Conservation (phyloP, 2,113 vertebrate species). For the Lichenostomus cassidix region DNA sequence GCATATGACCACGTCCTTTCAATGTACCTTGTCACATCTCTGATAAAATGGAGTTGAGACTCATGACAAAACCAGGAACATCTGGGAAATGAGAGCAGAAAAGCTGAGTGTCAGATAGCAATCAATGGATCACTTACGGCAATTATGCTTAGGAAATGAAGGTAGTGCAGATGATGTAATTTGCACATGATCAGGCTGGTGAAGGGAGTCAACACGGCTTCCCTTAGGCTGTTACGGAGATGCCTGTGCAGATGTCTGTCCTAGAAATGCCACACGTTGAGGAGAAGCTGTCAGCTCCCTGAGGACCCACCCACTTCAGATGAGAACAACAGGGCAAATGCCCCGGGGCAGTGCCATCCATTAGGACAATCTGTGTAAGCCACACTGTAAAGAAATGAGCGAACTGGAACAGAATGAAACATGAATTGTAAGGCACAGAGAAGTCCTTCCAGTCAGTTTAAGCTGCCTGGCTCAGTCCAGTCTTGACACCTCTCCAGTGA, state of each 20-base stretch:
- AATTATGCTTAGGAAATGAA: slow-evolving; percentile 28
- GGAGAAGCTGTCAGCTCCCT: slow-evolving; percentile 37
- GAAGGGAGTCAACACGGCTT: neutral
- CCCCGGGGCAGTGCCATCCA: slow-evolving; percentile 14
- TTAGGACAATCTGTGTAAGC: neutral
- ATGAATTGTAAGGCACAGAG: neutral
- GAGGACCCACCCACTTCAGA: neutral
- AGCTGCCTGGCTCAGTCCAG: neutral
- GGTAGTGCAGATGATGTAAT: slow-evolving; percentile 31
- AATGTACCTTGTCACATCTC: neutral
- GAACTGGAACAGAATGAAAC: neutral
- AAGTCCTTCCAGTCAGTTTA: neutral
- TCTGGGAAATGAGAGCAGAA: slow-evolving; percentile 27
- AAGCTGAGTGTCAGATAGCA: slow-evolving; percentile 26
- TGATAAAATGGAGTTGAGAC: neutral
- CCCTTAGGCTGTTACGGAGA: neutral
- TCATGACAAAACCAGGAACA: slow-evolving; percentile 9
- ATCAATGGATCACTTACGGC: slow-evolving; percentile 29
- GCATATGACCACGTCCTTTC: neutral
- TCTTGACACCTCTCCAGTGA: neutral
- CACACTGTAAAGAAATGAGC: neutral
- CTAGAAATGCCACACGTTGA: slow-evolving; percentile 18
- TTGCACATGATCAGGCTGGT: slow-evolving; percentile 31
- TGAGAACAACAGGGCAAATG: neutral
- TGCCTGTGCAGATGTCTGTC: slow-evolving; percentile 52